Evolutionary conservation across 2,113 vertebrate species (phyloP).

Genomic region (Gymnobelideus leadbeateri): DNA sequence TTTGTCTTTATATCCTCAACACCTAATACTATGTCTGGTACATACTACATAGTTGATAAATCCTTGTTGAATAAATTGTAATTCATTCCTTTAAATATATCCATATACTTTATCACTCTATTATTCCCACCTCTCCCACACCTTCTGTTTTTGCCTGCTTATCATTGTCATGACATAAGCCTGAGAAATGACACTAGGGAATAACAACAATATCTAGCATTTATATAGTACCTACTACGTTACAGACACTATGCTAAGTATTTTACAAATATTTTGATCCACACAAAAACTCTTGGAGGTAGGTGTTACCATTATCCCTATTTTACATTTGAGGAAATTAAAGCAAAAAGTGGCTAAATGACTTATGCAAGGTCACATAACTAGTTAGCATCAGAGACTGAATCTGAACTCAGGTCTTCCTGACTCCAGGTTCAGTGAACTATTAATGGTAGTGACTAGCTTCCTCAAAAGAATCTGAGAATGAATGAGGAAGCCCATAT

Average conservation of each 20-base stretch:
- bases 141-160: slow-evolving; percentile 11
- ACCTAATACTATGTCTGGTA: background rate
- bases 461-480: background rate
- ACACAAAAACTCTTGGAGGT: background rate
- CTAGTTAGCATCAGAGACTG: background rate
- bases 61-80: background rate
- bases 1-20: background rate
- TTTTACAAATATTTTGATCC: background rate
- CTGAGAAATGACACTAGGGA: slow-evolving; percentile 42
- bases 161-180: slow-evolving; percentile 37
- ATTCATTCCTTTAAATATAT: slow-evolving; percentile 35
- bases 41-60: background rate
- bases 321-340: background rate
- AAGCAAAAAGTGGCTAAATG: background rate
- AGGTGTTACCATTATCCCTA: background rate
- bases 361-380: background rate
- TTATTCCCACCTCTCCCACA: slow-evolving; percentile 37
- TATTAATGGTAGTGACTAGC: background rate
- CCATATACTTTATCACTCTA: slow-evolving; percentile 46
- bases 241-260: background rate
- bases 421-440: background rate
- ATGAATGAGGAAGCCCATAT: background rate
- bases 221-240: background rate
- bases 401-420: background rate
- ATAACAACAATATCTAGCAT: background rate